A percentile compares a stretch with the other conserved stretches of the same genome.
These are phyloP conservation scores for Bombyx huttoni DNA, from an alignment of 2,888 invertebrate species.

Conservation along the genomic window DNA sequence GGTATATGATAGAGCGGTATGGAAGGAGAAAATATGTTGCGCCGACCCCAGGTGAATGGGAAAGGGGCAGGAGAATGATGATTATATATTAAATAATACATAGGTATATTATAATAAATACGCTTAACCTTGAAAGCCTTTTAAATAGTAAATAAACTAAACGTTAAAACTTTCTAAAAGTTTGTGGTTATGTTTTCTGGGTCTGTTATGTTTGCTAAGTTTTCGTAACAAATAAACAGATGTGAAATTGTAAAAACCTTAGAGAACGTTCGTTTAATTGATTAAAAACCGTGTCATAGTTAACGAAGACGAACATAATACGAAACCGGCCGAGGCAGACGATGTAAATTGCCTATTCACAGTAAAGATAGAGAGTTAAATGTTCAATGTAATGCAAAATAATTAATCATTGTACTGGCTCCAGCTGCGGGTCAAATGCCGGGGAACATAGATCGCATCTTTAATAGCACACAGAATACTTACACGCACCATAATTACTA, in stretches of 20 bases:
- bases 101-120: too few relatives aligned
- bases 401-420: constrained; percentile 23
- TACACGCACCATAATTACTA: constrained; percentile 34
- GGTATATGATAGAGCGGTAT: too few relatives aligned
- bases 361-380: not conserved
- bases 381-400: constrained; percentile 18
- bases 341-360: not conserved
- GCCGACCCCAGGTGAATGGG: too few relatives aligned
- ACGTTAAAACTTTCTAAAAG: too few relatives aligned
- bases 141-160: too few relatives aligned
- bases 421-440: constrained; percentile 41
- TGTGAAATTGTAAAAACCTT: not conserved
- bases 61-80: too few relatives aligned
- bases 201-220: too few relatives aligned
- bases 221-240: too few relatives aligned
- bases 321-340: not conserved
- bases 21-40: too few relatives aligned
- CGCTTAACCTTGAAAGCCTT: too few relatives aligned
- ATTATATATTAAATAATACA: too few relatives aligned
- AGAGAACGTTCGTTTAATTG: not conserved
- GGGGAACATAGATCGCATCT: constrained; percentile 40
- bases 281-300: not conserved
- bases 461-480: constrained; percentile 27
- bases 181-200: too few relatives aligned
- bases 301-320: not conserved